Evolutionary conservation across 2,888 invertebrate species (phyloP).

Genomic region (Meteorus colon): DNA sequence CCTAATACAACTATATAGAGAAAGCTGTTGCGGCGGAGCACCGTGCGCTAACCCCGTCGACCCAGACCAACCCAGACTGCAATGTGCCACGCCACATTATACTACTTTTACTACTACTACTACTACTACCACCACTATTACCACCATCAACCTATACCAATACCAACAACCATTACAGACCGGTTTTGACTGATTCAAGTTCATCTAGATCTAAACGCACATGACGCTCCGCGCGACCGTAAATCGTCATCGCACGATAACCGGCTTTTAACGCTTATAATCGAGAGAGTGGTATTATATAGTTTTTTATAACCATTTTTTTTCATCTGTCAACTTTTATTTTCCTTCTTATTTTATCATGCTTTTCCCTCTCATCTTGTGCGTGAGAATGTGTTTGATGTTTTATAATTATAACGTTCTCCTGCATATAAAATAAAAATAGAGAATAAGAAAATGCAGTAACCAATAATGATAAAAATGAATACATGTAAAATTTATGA

Average conservation of each 20-base stretch:
- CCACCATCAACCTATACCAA: slow-evolving; percentile 21
- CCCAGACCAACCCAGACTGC: slow-evolving; percentile 36
- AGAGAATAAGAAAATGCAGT: neutral
- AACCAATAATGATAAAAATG: neutral
- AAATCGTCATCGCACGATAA: slow-evolving; percentile 19
- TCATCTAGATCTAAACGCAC: slow-evolving; percentile 63
- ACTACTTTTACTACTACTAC: slow-evolving; percentile 15
- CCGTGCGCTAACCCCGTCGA: neutral
- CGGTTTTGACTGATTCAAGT: slow-evolving; percentile 67
- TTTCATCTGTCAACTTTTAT: neutral
- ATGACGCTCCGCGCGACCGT: slow-evolving; percentile 36
- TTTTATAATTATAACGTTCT: slow-evolving; percentile 4
- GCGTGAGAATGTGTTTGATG: neutral
- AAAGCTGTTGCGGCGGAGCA: slow-evolving; percentile 10
- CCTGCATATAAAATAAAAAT: neutral
- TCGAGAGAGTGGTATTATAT: no score
- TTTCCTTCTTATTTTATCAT: neutral
- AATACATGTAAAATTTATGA: neutral
- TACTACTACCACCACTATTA: slow-evolving; percentile 29
- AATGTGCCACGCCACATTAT: slow-evolving; percentile 17
- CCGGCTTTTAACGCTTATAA: slow-evolving; percentile 22
- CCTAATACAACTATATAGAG: slow-evolving; percentile 65
- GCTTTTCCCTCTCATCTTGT: neutral
- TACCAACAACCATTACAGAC: slow-evolving; percentile 48
- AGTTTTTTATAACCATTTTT: neutral